These are phyloP conservation scores for Teinopalpus imperialis DNA, from an alignment of 2,888 invertebrate species.

Conservation along the genomic window DNA sequence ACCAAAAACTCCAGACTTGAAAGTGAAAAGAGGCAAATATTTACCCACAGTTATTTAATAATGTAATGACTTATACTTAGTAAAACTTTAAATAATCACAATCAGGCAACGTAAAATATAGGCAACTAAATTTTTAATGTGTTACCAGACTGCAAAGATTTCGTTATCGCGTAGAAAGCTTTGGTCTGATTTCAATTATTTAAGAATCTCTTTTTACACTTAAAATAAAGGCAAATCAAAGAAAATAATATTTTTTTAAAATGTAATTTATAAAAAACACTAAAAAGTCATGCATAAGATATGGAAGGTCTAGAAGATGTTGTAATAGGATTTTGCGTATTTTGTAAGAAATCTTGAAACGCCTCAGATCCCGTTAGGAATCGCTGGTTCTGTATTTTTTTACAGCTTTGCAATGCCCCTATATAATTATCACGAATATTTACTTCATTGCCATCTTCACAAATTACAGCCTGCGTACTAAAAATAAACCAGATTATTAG, in stretches of 20 bases:
- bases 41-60: too few species aligned
- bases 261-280: conserved; percentile 2
- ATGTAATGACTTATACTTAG: not conserved
- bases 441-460: not conserved
- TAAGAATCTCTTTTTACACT: too few species aligned
- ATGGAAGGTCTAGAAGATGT: conserved; percentile 19
- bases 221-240: too few species aligned
- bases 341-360: conserved; percentile 57
- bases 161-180: too few species aligned
- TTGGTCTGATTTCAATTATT: too few species aligned
- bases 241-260: not conserved
- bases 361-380: conserved; percentile 62
- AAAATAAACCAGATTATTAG: not conserved
- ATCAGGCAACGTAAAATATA: too few species aligned
- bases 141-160: too few species aligned
- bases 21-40: too few species aligned
- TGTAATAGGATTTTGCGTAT: conserved; percentile 31
- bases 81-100: too few species aligned
- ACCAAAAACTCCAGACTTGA: too few species aligned
- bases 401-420: not conserved
- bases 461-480: conserved; percentile 18
- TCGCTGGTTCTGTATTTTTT: conserved; percentile 36
- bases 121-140: too few species aligned
- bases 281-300: conserved; percentile 14
- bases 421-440: not conserved